Evolutionary conservation across 2,888 invertebrate genomes (phyloP).

Genomic region (Brassicogethes aeneus): DNA sequence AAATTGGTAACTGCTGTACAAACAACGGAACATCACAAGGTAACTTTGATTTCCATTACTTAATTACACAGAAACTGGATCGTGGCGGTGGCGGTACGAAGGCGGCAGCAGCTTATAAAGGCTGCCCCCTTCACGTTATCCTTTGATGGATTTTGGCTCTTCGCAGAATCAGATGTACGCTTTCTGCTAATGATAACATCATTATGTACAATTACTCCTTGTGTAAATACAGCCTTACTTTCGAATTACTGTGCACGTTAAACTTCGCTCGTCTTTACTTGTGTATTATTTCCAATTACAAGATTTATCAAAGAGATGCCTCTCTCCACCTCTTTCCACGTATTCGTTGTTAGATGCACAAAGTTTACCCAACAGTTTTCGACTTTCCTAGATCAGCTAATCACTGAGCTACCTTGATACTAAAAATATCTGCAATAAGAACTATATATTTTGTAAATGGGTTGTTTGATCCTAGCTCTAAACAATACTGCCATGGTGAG

Average conservation of each 20-base stretch:
- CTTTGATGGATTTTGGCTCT: slow-evolving; percentile 32
- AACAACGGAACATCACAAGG: slow-evolving; percentile 36
- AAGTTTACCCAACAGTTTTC: too few relatives aligned
- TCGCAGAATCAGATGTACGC: slow-evolving; percentile 34
- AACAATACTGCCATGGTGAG: too few relatives aligned
- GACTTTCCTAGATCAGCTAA: too few relatives aligned
- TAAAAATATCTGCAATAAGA: too few relatives aligned
- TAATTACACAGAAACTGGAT: slow-evolving; percentile 37
- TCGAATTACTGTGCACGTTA: neutral
- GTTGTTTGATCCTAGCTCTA: too few relatives aligned
- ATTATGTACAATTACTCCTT: slow-evolving; percentile 42
- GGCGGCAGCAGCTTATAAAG: slow-evolving; percentile 28
- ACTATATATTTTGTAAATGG: too few relatives aligned
- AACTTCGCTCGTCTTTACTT: neutral
- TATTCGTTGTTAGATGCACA: too few relatives aligned
- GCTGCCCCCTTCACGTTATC: slow-evolving; percentile 25
- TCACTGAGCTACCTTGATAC: too few relatives aligned
- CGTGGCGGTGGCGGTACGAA: slow-evolving; percentile 18
- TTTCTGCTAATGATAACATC: slow-evolving; percentile 42
- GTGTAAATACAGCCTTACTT: slow-evolving; percentile 21
- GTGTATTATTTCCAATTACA: neutral
- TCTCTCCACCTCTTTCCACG: too few relatives aligned
- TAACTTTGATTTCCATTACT: slow-evolving; percentile 43
- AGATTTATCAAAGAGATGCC: neutral
- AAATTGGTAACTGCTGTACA: slow-evolving; percentile 33